Percentiles rank a stretch among this genome's conserved stretches.
These are phyloP conservation scores for Aspidiotus destructor DNA, from an alignment of 2,888 invertebrate genomes.

Conservation along the genomic window DNA sequence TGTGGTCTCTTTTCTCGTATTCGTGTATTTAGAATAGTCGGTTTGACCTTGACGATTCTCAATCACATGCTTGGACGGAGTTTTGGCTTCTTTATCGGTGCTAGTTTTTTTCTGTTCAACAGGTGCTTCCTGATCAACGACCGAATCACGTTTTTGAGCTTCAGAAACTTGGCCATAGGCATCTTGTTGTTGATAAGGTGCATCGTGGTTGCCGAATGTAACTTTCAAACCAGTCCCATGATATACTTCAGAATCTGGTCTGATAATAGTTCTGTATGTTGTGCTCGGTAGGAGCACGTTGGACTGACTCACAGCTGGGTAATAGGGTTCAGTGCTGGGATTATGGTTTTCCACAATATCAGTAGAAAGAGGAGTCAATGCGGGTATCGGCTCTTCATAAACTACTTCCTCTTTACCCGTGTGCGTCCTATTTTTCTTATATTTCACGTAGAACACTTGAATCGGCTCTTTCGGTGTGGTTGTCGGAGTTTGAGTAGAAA, in stretches of 20 bases:
- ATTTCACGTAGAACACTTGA: slow-evolving; percentile 83
- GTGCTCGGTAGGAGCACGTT: slow-evolving; percentile 56
- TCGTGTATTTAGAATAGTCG: slow-evolving; percentile 11
- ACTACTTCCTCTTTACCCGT: slow-evolving; percentile 52
- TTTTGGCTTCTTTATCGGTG: slow-evolving; percentile 18
- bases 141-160: slow-evolving; percentile 34
- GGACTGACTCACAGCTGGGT: slow-evolving; percentile 42
- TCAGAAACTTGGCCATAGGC: slow-evolving; percentile 23
- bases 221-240: slow-evolving; percentile 67
- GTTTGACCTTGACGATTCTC: slow-evolving; percentile 22
- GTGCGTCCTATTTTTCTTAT: slow-evolving; percentile 67
- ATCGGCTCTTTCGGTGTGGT: slow-evolving; percentile 68
- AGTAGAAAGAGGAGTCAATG: slow-evolving; percentile 60
- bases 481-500: slow-evolving; percentile 42
- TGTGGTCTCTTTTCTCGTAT: not conserved
- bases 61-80: slow-evolving; percentile 7
- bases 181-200: slow-evolving; percentile 42
- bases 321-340: slow-evolving; percentile 23
- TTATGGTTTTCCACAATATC: slow-evolving; percentile 45
- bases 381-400: slow-evolving; percentile 70
- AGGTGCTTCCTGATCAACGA: slow-evolving; percentile 22
- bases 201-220: slow-evolving; percentile 58
- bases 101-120: not conserved
- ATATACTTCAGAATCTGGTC: slow-evolving; percentile 74
- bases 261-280: slow-evolving; percentile 71